A percentile compares a stretch with the other conserved stretches of the same genome.
Conservation (phyloP, 2,113 vertebrate genomes). For the Chitala chitala region DNA sequence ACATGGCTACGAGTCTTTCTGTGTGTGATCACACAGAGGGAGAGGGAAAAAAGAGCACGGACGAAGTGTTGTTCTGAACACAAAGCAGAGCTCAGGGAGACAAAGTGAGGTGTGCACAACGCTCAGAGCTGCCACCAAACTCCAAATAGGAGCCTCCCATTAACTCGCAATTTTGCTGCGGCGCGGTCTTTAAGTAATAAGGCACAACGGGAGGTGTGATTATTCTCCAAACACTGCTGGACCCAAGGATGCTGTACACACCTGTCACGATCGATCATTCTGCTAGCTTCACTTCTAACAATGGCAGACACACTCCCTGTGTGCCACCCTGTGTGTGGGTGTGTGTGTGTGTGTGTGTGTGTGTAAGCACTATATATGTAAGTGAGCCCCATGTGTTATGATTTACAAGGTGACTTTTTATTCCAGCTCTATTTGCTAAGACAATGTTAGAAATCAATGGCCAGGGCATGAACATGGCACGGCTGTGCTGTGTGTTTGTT, state of each 20-base stretch:
- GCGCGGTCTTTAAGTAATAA: slow-evolving; percentile 47
- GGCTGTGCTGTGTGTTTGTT: not conserved
- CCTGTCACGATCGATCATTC: slow-evolving; percentile 40
- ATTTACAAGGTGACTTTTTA: slow-evolving; percentile 33
- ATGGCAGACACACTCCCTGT: slow-evolving; percentile 27
- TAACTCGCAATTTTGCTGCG: slow-evolving; percentile 42
- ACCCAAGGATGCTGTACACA: slow-evolving; percentile 27
- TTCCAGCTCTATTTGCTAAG: not conserved
- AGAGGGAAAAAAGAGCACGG: not conserved
- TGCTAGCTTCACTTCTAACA: slow-evolving; percentile 22
- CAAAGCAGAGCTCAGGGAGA: slow-evolving; percentile 19
- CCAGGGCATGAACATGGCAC: not conserved
- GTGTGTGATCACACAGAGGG: slow-evolving; percentile 13
- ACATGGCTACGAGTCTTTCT: not conserved
- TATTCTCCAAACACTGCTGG: slow-evolving; percentile 28
- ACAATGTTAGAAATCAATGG: slow-evolving; percentile 4
- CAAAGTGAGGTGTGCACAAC: slow-evolving; percentile 26
- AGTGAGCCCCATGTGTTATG: not conserved
- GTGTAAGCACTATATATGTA: not conserved
- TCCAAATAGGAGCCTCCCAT: slow-evolving; percentile 37
- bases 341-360: slow-evolving; percentile 15
- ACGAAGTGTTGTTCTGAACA: slow-evolving; percentile 21
- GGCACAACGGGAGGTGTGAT: slow-evolving; percentile 37
- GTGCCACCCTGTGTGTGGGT: slow-evolving; percentile 13
- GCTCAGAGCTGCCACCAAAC: slow-evolving; percentile 25